Evolutionary conservation across 2,888 invertebrate species (phyloP), one percentile per base, ranked within the genome.

Genomic region (Volucella inanis): DNA sequence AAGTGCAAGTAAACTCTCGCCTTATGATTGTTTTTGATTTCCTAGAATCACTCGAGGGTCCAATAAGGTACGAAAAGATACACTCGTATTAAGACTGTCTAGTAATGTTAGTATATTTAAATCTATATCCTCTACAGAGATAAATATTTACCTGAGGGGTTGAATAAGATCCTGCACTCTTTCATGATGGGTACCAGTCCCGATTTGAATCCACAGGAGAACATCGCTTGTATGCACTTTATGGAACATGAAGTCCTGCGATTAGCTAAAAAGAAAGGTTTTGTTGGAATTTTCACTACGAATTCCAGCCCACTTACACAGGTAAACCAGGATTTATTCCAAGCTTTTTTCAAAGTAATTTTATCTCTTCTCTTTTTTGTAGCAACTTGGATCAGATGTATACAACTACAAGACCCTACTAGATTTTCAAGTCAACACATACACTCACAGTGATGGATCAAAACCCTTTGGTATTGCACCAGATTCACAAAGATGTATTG

Each of bases 241-340:
- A 94, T 97, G 93, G 97, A 97, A 91, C 94, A 94, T 77, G 95
- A 96, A 88, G 95, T 95, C 3, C 91, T 96, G 87, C 92, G 93
- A 57, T 88, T 96, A 10, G 97, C 96, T 0, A 93, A 93, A 76
- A 92, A 93, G 1, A 94, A 94, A 71, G 92, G 94, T 8, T 97
- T 95, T 90, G 92, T 92, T 0, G 97, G 97, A 0, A 95, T 97
- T 38, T 95, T 97, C 87, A 97, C 97, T 1, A 97, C 97, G 3
- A 97, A 97, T 90, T 97, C 97, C 31, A 97, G 95, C 89, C 96
- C 97, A 0, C 93, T 97, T n/a, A 97, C 97, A 38, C 96, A 96
- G 94, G 96, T 96, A 86, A 14, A 47, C n/a, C 62, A 43, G 8
- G 14, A 18, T 4, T 52, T 22, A 11, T 39, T 41, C n/a, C 8